Base-by-base conservation (phyloP, 1,140 invertebrate genomes). In the Aphis gossypii region DNA sequence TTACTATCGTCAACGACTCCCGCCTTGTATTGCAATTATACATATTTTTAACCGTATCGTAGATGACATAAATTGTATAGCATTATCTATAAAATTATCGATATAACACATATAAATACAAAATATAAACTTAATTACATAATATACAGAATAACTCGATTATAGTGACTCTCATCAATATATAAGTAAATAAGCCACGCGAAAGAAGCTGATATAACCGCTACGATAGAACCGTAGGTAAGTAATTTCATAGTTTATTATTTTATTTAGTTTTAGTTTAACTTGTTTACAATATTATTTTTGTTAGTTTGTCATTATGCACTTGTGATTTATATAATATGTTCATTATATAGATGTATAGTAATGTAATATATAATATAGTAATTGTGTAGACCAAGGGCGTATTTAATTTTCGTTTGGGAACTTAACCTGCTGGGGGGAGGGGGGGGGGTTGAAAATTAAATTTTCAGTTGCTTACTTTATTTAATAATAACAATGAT, bases 241-340 rank as follows among this genome's bases (percentile, higher is more conserved):
- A 88, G 86, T 88, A 88, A 35, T 88, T 25, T 88, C 48, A n/a
- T 48, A 88, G 86, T 88, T 76, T n/a, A 88, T 88, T 88, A 46
- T 30, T 88, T 86, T 2, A 38, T 83, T 41, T 83, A 38, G 35
- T 21, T 46, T 84, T 84, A 84, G 41, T 84, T 3, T 84, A 84
- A 84, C 60, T 76, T n/a, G 60, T 76, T 76, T 76, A 84, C 83
- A 84, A 84, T 84, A 44, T 44, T 44, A 84, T 84, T 41, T 23
- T 44, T 84, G 83, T 84, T 84, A 8, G 25, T n/a, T 76, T 76
- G n/a, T 76, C 60, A 76, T 76, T 76, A n/a, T n/a, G 60, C 60
- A 76, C n/a, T 76, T 76, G n/a, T 76, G 14, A 76, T 76, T 76
- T 76, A 35, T n/a, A n/a, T n/a, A 18, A 60, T n/a, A 68, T 76